Evolutionary conservation across 2,113 vertebrate species (phyloP).

Genomic region (Gavia stellata): DNA sequence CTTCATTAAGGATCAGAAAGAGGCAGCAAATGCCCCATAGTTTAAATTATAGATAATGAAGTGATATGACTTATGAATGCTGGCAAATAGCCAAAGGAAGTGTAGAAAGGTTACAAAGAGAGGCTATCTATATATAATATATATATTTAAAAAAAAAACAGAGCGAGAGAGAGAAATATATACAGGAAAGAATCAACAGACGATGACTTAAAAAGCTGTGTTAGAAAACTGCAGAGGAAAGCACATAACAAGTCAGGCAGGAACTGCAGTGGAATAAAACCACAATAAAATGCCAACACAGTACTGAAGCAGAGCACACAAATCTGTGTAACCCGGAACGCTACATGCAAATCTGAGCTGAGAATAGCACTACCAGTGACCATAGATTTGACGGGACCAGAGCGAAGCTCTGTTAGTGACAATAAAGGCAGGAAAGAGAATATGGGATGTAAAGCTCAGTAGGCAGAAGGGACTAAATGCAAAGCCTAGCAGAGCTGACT

Average conservation of each 20-base stretch:
- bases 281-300: slow-evolving; percentile 51
- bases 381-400: background rate
- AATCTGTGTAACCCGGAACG: background rate
- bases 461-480: background rate
- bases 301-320: slow-evolving; percentile 18
- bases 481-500: background rate
- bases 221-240: slow-evolving; percentile 47
- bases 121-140: background rate
- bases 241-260: slow-evolving; percentile 46
- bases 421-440: background rate
- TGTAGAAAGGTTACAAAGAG: background rate
- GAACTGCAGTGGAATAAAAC: slow-evolving; percentile 52
- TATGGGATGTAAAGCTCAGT: background rate
- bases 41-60: background rate
- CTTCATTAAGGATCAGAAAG: background rate
- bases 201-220: slow-evolving; percentile 25
- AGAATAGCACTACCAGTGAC: slow-evolving; percentile 38
- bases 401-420: background rate
- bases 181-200: background rate
- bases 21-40: background rate
- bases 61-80: background rate
- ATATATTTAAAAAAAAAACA: background rate
- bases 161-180: background rate
- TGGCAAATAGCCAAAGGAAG: background rate
- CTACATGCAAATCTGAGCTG: slow-evolving; percentile 29